Conservation (phyloP, 2,888 invertebrate genomes). For the Stomorhina lunata region DNA sequence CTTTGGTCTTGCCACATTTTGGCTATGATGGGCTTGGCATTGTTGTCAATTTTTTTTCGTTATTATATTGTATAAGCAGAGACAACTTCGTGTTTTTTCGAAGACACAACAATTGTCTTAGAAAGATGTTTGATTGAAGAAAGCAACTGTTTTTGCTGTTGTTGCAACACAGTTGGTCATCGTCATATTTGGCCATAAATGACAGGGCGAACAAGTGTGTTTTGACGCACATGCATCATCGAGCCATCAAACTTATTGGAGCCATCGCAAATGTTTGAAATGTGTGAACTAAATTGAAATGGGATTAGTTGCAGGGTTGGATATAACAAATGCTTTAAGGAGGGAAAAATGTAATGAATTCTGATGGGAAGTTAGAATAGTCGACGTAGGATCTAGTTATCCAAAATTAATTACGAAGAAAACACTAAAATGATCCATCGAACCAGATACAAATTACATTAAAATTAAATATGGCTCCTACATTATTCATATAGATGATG, state of each 20-base stretch:
- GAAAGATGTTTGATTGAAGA: conserved; percentile 13
- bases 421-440: too few relatives aligned
- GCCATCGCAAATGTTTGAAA: background rate
- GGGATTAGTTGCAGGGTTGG: conserved; percentile 7
- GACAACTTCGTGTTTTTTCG: background rate
- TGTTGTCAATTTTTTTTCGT: conserved; percentile 1
- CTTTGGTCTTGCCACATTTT: background rate
- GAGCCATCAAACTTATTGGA: conserved; percentile 37
- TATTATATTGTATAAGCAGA: conserved; percentile 31
- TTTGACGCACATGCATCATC: conserved; percentile 60
- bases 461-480: too few relatives aligned
- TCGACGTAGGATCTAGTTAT: too few relatives aligned
- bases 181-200: conserved; percentile 54
- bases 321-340: background rate
- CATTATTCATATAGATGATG: too few relatives aligned
- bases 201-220: conserved; percentile 60
- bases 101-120: conserved; percentile 7
- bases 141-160: conserved; percentile 40
- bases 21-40: conserved; percentile 42
- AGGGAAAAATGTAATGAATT: background rate
- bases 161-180: conserved; percentile 43
- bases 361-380: too few relatives aligned
- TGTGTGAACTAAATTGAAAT: conserved; percentile 32
- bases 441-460: too few relatives aligned
- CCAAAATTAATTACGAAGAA: too few relatives aligned